Base-by-base conservation (phyloP, 2,888 invertebrate genomes). In the Phalangium opilio region DNA sequence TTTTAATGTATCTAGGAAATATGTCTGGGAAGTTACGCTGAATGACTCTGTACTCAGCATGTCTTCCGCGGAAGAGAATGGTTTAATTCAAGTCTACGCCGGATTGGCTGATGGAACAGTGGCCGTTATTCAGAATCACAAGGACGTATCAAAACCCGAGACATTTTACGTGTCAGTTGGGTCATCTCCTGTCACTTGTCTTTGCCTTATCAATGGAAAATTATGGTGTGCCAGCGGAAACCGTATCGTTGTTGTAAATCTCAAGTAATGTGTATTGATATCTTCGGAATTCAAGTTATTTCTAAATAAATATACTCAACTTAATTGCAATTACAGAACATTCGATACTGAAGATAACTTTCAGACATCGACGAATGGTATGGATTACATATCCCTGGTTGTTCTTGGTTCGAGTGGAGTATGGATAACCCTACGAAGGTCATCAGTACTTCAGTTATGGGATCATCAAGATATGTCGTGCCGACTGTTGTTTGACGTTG, bases 401-500 rank as follows among this genome's bases (percentile, higher is more conserved):
- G 59, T 61, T 10, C 58, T 60, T 3, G 64, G 67, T 3, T 58
- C 62, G 2, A 60, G 62, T 45, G 71, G 71, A 7, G 64, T 71
- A 32, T 71, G 70, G 66, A 58, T 71, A 19, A 61, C 67, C 2
- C 61, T 71, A n/a, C 61, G 67, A 33, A 70, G 71, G 15, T 70
- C 71, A 1, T 67, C 69, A n/a, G 61, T 71, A 15, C 53, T 72
- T 44, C 70, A 72, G 57, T 60, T 72, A 33, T 72, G 72, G 71
- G 67, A 68, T 50, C 62, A 64, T 1, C 50, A 59, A 17, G 57
- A 58, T 2, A 59, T 67, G n/a, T 64, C 63, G 33, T 72, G 72
- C 57, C 63, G 64, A 43, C 62, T 71, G 57, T 60, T 71, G 44
- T 72, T 66, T 57, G 72, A 72, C 56, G 66, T 70, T 18, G 8